A percentile compares a stretch with the other conserved stretches of the same genome.
These are phyloP conservation scores for Diarsia mendica DNA, from an alignment of 2,888 invertebrate genomes.

Conservation along the genomic window DNA sequence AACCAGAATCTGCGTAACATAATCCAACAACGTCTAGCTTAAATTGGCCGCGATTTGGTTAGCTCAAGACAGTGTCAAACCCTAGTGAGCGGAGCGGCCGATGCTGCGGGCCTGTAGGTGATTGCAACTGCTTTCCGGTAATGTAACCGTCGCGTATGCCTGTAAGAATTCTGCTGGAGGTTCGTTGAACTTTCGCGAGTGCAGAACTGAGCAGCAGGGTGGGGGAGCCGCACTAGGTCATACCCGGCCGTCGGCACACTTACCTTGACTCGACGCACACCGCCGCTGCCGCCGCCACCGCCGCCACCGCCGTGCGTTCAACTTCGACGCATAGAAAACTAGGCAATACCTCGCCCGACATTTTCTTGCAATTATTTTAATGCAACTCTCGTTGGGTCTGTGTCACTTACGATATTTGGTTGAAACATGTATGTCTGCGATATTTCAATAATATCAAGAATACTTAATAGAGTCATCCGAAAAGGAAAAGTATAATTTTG, in stretches of 20 bases:
- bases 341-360: conserved; percentile 78
- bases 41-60: conserved; percentile 53
- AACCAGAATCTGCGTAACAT: conserved; percentile 41
- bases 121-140: conserved; percentile 89
- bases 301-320: conserved; percentile 72
- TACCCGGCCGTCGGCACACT: conserved; percentile 89
- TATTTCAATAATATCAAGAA: neutral
- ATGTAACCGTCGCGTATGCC: conserved; percentile 88
- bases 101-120: conserved; percentile 73
- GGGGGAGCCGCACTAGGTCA: conserved; percentile 89
- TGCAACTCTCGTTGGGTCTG: conserved; percentile 66
- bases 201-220: conserved; percentile 87
- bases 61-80: conserved; percentile 35
- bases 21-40: conserved; percentile 34
- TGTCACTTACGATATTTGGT: conserved; percentile 36
- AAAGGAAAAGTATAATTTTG: neutral
- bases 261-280: conserved; percentile 89
- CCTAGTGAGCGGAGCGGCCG: conserved; percentile 54
- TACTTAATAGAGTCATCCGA: neutral
- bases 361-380: conserved; percentile 73
- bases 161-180: conserved; percentile 88
- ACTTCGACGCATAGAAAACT: conserved; percentile 83
- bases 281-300: conserved; percentile 67
- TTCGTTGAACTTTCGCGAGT: conserved; percentile 90
- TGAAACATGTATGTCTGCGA: neutral